phyloP scores from a whole-genome alignment of 2,797 vertebrate genomes.

The Gymnoscopelus microlampas region DNA sequence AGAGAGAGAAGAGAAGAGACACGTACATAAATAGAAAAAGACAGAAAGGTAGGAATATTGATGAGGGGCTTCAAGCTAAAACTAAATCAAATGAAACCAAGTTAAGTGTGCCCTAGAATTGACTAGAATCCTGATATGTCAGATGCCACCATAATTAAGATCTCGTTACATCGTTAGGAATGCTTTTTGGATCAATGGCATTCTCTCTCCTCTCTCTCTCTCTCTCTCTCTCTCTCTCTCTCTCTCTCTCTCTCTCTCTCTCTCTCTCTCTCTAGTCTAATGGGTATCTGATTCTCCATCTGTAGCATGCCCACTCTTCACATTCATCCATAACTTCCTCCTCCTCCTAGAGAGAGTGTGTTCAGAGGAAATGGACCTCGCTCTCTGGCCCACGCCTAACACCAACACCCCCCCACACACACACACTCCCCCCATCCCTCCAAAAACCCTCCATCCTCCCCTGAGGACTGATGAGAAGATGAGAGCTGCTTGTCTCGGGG shows the following conservation, averaged over 20 bases:
- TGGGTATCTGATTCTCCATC: constrained; percentile 41
- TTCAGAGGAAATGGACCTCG: constrained; percentile 54
- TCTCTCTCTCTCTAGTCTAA: constrained; percentile 40
- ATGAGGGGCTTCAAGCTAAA: constrained; percentile 32
- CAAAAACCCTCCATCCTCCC: constrained; percentile 18
- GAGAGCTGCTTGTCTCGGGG: constrained; percentile 63
- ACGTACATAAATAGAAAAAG: not conserved
- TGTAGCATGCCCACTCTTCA: constrained; percentile 38
- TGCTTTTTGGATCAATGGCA: constrained; percentile 66
- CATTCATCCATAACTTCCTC: constrained; percentile 55
- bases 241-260: constrained; percentile 29
- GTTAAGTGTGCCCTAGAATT: constrained; percentile 58
- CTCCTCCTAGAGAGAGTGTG: constrained; percentile 49
- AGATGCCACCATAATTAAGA: constrained; percentile 73
- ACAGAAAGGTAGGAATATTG: too few relatives aligned
- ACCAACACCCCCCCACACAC: constrained; percentile 26
- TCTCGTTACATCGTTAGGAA: constrained; percentile 70
- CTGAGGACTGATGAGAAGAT: constrained; percentile 72
- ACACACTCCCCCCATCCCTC: constrained; percentile 17
- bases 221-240: constrained; percentile 31
- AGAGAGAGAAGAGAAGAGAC: not conserved
- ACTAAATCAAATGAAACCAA: constrained; percentile 55
- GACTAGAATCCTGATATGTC: constrained; percentile 67
- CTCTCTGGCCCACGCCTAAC: constrained; percentile 31
- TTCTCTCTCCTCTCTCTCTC: constrained; percentile 30